These are phyloP conservation scores for Acleris literana DNA, from an alignment of 2,888 invertebrate species.

Conservation along the genomic window DNA sequence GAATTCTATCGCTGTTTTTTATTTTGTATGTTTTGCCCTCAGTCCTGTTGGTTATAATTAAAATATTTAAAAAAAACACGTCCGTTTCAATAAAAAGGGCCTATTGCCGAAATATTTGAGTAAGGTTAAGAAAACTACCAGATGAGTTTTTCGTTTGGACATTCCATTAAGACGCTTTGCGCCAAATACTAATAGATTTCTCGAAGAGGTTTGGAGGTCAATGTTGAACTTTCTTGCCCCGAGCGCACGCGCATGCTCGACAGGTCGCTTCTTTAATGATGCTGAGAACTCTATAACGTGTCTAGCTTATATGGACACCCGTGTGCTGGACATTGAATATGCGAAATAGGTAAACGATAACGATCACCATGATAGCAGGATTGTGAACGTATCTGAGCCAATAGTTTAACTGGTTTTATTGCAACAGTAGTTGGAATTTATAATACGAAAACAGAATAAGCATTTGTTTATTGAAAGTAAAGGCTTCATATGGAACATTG, in stretches of 20 bases:
- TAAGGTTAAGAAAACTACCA: background rate
- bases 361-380: background rate
- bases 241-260: slow-evolving; percentile 46
- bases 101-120: too few relatives aligned
- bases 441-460: too few relatives aligned
- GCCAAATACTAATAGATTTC: slow-evolving; percentile 16
- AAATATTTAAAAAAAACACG: too few relatives aligned
- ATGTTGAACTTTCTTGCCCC: slow-evolving; percentile 59
- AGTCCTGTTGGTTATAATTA: too few relatives aligned
- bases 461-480: too few relatives aligned
- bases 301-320: too few relatives aligned
- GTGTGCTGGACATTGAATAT: too few relatives aligned
- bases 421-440: background rate
- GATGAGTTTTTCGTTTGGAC: background rate
- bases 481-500: too few relatives aligned
- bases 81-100: too few relatives aligned
- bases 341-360: too few relatives aligned
- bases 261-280: slow-evolving; percentile 3
- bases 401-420: background rate
- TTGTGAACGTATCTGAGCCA: background rate
- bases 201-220: slow-evolving; percentile 58
- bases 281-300: background rate
- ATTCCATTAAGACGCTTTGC: background rate
- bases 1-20: too few relatives aligned
- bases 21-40: too few relatives aligned